Evolutionary conservation across 2,113 vertebrate species (phyloP).

Genomic region (Sapajus apella): DNA sequence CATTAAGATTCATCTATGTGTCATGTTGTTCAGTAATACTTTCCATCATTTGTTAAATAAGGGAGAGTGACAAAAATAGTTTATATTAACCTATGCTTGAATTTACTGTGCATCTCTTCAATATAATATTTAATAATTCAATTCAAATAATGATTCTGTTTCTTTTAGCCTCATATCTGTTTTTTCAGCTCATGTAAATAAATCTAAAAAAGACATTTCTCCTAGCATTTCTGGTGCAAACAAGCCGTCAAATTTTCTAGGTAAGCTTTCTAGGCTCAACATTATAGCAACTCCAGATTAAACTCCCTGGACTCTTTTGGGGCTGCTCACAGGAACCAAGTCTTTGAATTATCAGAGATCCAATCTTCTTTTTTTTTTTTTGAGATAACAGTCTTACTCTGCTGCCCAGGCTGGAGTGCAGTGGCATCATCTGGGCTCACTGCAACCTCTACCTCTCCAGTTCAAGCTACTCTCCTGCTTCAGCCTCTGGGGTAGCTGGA

Average conservation of each 20-base stretch:
- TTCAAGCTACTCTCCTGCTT: no score
- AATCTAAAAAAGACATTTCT: neutral
- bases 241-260: neutral
- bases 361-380: no score
- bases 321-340: neutral
- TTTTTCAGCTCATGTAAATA: neutral
- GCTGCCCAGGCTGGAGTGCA: no score
- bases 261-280: neutral
- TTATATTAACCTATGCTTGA: neutral
- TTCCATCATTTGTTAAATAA: neutral
- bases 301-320: neutral
- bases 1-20: neutral
- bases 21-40: neutral
- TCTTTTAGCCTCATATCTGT: neutral
- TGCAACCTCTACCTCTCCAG: no score
- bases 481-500: no score
- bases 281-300: neutral
- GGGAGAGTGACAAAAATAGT: neutral
- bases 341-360: conserved; percentile 23
- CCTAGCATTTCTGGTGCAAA: neutral
- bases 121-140: neutral
- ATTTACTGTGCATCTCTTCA: neutral
- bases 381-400: no score
- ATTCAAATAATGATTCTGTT: neutral
- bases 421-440: no score